Evolutionary conservation across 2,113 vertebrate genomes (phyloP), one percentile per base, ranked within the genome.

Genomic region (Forbesichthys papilliferus): DNA sequence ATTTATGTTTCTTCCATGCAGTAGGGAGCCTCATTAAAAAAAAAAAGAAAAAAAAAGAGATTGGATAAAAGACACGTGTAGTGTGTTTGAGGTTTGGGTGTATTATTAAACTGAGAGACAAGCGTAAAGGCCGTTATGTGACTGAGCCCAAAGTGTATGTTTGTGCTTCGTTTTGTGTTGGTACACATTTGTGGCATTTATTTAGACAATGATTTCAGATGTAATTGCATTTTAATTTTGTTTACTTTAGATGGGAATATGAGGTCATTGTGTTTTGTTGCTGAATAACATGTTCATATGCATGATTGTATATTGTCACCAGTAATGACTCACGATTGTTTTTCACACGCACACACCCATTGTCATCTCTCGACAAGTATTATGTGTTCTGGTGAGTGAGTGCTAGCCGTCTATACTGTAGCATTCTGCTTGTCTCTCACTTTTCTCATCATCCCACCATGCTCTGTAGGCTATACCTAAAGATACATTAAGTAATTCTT

Each of bases 41-140:
- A 73, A 60, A 73, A 76, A 79, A 64, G 66, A 57, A 55, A 63
- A 73, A n/a, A 73, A 76, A 79, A 64, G 66, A 57, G 66, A 65
- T 34, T 51, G 53, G 11, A 60, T 20, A 3, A 53, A 56, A 73
- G n/a, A 49, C 20, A 53, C 3, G 4, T 65, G 61, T 9, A n/a
- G 11, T 18, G 55, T 61, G 7, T 58, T 53, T 33, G 49, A 27
- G 27, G 27, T 27, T 72, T 61, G n/a, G 54, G n/a, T 18, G 69
- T 51, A 56, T 81, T 72, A 66, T 74, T 76, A 33, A 13, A 57
- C 0, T 27, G 71, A 68, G 61, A 64, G 64, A 16, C 53, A 13
- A 5, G 64, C 13, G 13, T 61, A 53, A 62, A 48, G 33, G 16
- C 13, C 5, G 13, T 46, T 67, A 62, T 9, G 4, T 68, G 1